phyloP scores from a whole-genome alignment of 2,797 vertebrate genomes.

The Anomalospiza imberbis region DNA sequence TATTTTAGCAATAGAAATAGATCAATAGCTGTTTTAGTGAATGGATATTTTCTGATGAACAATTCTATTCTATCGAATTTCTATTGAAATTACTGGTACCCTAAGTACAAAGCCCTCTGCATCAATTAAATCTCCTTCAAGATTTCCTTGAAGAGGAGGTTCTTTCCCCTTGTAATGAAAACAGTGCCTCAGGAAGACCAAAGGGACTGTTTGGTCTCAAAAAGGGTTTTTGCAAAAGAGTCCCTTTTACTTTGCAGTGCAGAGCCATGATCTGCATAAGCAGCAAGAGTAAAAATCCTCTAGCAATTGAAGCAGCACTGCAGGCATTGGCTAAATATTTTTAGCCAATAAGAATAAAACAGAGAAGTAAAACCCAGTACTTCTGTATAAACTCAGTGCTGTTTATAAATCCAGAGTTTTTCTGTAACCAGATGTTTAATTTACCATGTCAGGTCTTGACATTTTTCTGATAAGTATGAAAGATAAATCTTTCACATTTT shows the following conservation, averaged over 20 bases:
- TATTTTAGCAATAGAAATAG: neutral
- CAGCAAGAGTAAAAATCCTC: neutral
- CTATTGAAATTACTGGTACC: neutral
- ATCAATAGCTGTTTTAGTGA: neutral
- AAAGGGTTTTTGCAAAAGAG: neutral
- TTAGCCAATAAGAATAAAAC: neutral
- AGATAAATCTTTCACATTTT: constrained; percentile 46
- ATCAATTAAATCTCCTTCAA: neutral
- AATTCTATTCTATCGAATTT: neutral
- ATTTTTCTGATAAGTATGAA: constrained; percentile 36
- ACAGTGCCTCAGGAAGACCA: neutral
- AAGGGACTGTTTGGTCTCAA: neutral
- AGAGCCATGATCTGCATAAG: neutral
- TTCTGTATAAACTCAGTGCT: neutral
- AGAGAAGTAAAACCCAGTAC: neutral
- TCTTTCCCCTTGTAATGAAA: neutral
- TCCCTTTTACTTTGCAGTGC: neutral
- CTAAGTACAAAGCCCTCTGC: neutral
- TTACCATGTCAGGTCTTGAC: constrained; percentile 25
- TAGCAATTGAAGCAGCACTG: neutral
- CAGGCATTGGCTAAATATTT: neutral
- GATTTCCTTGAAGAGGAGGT: neutral
- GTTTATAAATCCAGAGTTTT: neutral
- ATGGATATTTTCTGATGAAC: neutral
- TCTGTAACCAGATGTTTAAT: constrained; percentile 25